These are phyloP conservation scores for Mellilla xanthometata DNA, from an alignment of 2,888 invertebrate species.

Conservation along the genomic window DNA sequence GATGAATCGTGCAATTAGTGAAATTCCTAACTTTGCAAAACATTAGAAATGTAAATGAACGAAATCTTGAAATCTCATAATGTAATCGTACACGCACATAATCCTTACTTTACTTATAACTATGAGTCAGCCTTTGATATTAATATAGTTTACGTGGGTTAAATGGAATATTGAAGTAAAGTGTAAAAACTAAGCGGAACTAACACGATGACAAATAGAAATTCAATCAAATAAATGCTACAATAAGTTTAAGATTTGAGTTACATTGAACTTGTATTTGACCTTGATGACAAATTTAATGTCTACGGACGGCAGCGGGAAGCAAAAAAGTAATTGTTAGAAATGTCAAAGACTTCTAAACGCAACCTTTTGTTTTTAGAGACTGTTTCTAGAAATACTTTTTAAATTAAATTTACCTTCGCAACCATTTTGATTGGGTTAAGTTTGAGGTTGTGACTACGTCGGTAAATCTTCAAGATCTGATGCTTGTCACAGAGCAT, in stretches of 20 bases:
- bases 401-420: conserved; percentile 54
- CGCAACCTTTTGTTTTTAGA: not conserved
- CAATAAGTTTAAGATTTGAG: conserved; percentile 10
- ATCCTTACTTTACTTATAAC: no score
- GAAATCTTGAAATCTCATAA: no score
- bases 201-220: conserved; percentile 7
- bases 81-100: no score
- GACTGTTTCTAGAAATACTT: not conserved
- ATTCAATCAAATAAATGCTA: not conserved
- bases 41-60: no score
- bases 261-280: conserved; percentile 16
- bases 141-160: no score
- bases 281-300: conserved; percentile 20
- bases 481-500: conserved; percentile 46
- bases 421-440: conserved; percentile 58
- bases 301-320: not conserved
- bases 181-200: conserved; percentile 15
- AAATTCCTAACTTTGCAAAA: no score
- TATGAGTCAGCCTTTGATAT: no score
- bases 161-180: not conserved
- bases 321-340: conserved; percentile 5
- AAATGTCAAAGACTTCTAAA: conserved; percentile 1
- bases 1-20: no score
- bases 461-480: conserved; percentile 50
- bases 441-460: conserved; percentile 56